A percentile compares a stretch with the other conserved stretches of the same genome.
phyloP scores from a whole-genome alignment of 1,140 invertebrate species.

The Drosophila sp. region DNA sequence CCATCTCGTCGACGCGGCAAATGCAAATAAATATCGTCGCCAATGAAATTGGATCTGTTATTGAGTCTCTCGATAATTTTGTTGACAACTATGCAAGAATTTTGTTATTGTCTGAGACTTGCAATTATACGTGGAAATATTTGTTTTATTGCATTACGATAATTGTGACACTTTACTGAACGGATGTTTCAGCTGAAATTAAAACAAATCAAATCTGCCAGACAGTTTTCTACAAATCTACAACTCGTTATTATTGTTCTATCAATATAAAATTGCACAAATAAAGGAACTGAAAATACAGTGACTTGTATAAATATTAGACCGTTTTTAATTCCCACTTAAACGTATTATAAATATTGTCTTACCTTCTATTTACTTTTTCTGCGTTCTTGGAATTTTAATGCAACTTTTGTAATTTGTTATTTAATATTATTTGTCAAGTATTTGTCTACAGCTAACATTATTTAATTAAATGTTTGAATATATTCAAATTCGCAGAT shows the following conservation, averaged over 20 bases:
- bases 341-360: not conserved
- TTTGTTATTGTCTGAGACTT: slow-evolving; percentile 76
- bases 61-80: slow-evolving; percentile 74
- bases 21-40: slow-evolving; percentile 76
- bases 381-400: slow-evolving; percentile 1
- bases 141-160: slow-evolving; percentile 4
- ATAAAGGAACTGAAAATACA: too few relatives aligned
- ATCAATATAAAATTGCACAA: too few relatives aligned
- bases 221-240: slow-evolving; percentile 16
- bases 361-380: slow-evolving; percentile 19
- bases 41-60: slow-evolving; percentile 75
- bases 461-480: too few relatives aligned
- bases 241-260: not conserved
- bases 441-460: too few relatives aligned
- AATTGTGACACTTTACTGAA: not conserved
- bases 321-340: too few relatives aligned
- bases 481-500: too few relatives aligned
- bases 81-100: slow-evolving; percentile 81
- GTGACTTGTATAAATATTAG: too few relatives aligned
- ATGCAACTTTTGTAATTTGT: not conserved
- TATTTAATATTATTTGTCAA: slow-evolving; percentile 2
- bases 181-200: slow-evolving; percentile 27
- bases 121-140: slow-evolving; percentile 65
- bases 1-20: slow-evolving; percentile 33
- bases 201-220: slow-evolving; percentile 2